Evolutionary conservation across 2,888 invertebrate species (phyloP), one percentile per base, ranked within the genome.

Genomic region (Sinhomidia bicolor): DNA sequence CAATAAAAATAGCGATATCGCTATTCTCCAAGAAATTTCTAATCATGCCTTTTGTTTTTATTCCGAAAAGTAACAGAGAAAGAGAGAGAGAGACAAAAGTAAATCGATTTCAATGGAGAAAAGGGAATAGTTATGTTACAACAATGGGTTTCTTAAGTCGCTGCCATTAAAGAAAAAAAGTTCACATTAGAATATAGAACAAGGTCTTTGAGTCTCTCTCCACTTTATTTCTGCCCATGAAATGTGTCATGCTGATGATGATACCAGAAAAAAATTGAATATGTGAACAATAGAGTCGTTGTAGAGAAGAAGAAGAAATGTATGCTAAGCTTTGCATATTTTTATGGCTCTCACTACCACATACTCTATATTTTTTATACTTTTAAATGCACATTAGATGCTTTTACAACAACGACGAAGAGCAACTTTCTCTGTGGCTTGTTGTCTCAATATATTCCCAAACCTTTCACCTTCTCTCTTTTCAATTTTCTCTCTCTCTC

Each of bases 401-500:
- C 10, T 36, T 79, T 54, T 60, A n/a, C n/a, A n/a, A n/a, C n/a
- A n/a, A n/a, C 51, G 23, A n/a, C 32, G 57, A 4, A 51, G 32
- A 5, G n/a, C 32, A 60, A 60, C 81, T 62, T 65, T 54, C n/a
- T 81, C 47, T 65, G 57, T 23, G 81, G 71, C 78, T 87, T 82
- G 54, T 71, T n/a, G n/a, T n/a, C n/a, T 36, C 82, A 68, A 80
- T 71, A 54, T 82, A 12, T 65, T 81, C 62, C 23, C n/a, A 81
- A n/a, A 65, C 81, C 81, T 81, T 81, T 81, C 81, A 81, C 81
- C 65, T 81, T 81, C 81, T 44, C 44, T 65, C 81, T 62, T 85
- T 78, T 62, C 85, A 85, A 85, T 85, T 85, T 78, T 60, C 26
- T 68, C 10, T 68, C 36, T 82, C 62, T 54, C 74, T 60, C 60